These are phyloP conservation scores for Atherix ibis DNA, from an alignment of 2,888 invertebrate genomes.

Conservation along the genomic window DNA sequence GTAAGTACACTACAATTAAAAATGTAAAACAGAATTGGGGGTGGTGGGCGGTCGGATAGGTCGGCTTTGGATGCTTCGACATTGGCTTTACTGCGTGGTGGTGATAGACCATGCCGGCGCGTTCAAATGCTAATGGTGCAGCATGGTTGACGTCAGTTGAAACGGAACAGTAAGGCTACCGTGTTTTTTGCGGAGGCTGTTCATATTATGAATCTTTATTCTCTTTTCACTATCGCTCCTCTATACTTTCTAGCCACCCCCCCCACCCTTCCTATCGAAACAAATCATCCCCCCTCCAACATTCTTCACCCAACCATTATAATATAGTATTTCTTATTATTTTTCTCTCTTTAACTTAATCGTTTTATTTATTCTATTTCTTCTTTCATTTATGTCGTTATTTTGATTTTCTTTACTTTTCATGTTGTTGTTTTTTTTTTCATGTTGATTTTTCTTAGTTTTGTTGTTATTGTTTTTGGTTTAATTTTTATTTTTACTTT, in stretches of 20 bases:
- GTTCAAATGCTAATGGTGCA: too few species aligned
- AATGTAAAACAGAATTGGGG: slow-evolving; percentile 14
- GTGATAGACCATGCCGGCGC: too few species aligned
- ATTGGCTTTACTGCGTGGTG: too few species aligned
- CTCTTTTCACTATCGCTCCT: slow-evolving; percentile 2
- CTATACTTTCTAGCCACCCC: too few species aligned
- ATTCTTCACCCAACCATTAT: too few species aligned
- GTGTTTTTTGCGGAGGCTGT: slow-evolving; percentile 3
- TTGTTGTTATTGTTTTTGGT: slow-evolving; percentile 3
- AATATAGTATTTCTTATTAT: slow-evolving; percentile 5
- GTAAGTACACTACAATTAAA: slow-evolving; percentile 15
- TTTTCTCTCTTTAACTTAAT: neutral
- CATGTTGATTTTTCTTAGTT: slow-evolving; percentile 3
- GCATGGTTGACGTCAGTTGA: slow-evolving; percentile 6
- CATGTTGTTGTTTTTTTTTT: slow-evolving; percentile 7
- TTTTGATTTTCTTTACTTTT: slow-evolving; percentile 1
- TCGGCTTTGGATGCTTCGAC: too few species aligned
- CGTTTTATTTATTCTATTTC: neutral
- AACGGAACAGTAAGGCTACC: too few species aligned
- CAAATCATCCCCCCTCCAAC: too few species aligned
- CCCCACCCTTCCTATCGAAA: too few species aligned
- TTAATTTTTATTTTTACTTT: neutral
- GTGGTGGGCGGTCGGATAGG: slow-evolving; percentile 3
- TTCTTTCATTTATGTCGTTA: too few species aligned
- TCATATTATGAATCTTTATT: neutral